A percentile compares a stretch with the other conserved stretches of the same genome.
Evolutionary conservation across 2,888 invertebrate genomes (phyloP).

Genomic region (Pandemis heparana): DNA sequence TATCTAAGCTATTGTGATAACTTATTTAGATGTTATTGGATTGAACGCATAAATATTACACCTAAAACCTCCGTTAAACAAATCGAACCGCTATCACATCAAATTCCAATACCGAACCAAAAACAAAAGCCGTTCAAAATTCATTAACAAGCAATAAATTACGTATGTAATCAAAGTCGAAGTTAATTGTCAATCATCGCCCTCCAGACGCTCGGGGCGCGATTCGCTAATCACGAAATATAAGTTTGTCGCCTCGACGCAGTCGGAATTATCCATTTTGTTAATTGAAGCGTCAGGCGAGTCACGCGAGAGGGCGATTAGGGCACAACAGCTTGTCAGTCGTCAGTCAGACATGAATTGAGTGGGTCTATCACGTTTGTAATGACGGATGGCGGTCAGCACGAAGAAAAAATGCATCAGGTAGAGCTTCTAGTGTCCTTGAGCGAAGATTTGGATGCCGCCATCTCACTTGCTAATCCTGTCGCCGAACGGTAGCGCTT

Average conservation of each 20-base stretch:
- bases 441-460: no score
- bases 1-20: not conserved
- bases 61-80: conserved; percentile 6
- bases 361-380: conserved; percentile 62
- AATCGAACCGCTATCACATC: conserved; percentile 17
- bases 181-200: conserved; percentile 47
- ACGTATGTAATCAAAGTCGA: conserved; percentile 41
- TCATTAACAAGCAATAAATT: conserved; percentile 37
- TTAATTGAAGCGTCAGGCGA: conserved; percentile 73
- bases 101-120: conserved; percentile 20
- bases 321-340: conserved; percentile 49
- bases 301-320: conserved; percentile 73
- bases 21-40: not conserved
- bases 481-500: no score
- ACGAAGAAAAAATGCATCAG: not conserved
- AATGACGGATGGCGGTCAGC: conserved; percentile 61
- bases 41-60: conserved; percentile 16
- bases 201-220: conserved; percentile 41
- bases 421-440: not conserved
- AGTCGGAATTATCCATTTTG: conserved; percentile 71
- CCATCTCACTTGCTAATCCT: no score
- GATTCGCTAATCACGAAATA: conserved; percentile 59
- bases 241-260: conserved; percentile 65
- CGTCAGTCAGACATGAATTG: conserved; percentile 55
- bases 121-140: conserved; percentile 39